Evolutionary conservation across 2,888 invertebrate genomes (phyloP).

Genomic region (Microplitis manilae): DNA sequence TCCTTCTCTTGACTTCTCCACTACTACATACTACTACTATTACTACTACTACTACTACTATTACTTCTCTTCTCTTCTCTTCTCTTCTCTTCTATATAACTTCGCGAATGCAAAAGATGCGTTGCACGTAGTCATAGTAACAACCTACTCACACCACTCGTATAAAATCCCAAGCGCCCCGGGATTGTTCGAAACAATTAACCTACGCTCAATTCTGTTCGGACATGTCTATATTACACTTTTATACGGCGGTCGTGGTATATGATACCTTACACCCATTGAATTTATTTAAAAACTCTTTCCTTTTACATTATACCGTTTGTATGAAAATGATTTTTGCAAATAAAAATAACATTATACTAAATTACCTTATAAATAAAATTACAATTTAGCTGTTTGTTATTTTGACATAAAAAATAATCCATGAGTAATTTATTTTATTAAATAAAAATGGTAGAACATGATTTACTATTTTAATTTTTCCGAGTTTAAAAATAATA

Average conservation of each 20-base stretch:
- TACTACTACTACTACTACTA: not conserved
- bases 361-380: no score
- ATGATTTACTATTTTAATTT: slow-evolving; percentile 11
- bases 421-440: slow-evolving; percentile 12
- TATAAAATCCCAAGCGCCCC: slow-evolving; percentile 51
- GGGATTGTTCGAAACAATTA: slow-evolving; percentile 72
- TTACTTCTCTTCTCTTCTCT: slow-evolving; percentile 23
- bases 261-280: not conserved
- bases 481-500: not conserved
- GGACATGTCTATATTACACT: slow-evolving; percentile 51
- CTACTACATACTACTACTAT: not conserved
- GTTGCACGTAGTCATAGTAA: not conserved
- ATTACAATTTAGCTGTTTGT: no score
- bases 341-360: slow-evolving; percentile 59
- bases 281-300: slow-evolving; percentile 20
- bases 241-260: slow-evolving; percentile 28
- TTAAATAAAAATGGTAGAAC: not conserved
- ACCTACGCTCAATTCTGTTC: slow-evolving; percentile 69
- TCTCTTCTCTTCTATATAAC: not conserved
- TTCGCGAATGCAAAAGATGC: not conserved
- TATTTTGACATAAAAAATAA: no score
- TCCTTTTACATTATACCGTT: slow-evolving; percentile 33
- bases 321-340: slow-evolving; percentile 62
- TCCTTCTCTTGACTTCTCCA: slow-evolving; percentile 9
- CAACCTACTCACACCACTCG: slow-evolving; percentile 40